Percentiles rank a stretch among this genome's conserved stretches.
These are phyloP conservation scores for Dryas iulia DNA, from an alignment of 1,140 invertebrate genomes.

Conservation along the genomic window DNA sequence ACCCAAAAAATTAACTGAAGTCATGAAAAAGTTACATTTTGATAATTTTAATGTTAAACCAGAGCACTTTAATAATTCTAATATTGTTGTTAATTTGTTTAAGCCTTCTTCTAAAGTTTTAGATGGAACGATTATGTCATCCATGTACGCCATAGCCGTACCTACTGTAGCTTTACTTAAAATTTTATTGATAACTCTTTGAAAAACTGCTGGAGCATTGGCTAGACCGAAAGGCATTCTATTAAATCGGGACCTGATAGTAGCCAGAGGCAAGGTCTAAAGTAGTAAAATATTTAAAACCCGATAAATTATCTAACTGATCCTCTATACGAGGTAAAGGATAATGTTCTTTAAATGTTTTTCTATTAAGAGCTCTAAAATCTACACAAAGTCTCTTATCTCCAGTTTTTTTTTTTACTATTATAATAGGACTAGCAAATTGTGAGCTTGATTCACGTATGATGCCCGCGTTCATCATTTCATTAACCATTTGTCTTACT, in stretches of 20 bases:
- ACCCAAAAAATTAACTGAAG: conserved; percentile 25
- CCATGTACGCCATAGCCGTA: no score
- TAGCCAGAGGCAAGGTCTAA: not conserved
- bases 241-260: not conserved
- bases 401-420: not conserved
- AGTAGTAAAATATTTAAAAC: not conserved
- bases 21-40: conserved; percentile 30
- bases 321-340: not conserved
- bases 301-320: not conserved
- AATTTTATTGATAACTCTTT: no score
- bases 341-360: not conserved
- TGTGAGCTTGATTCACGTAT: not conserved
- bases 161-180: no score
- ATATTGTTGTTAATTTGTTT: no score
- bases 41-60: conserved; percentile 20
- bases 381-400: not conserved
- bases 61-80: no score
- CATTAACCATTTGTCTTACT: not conserved
- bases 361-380: no score
- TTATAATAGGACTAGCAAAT: not conserved
- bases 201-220: no score
- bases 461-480: not conserved
- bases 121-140: no score
- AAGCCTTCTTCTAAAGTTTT: no score
- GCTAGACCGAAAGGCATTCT: no score